Percentiles rank a stretch among this genome's conserved stretches.
These are phyloP conservation scores for Lophotriccus pileatus DNA, from an alignment of 2,797 vertebrate genomes.

Conservation along the genomic window DNA sequence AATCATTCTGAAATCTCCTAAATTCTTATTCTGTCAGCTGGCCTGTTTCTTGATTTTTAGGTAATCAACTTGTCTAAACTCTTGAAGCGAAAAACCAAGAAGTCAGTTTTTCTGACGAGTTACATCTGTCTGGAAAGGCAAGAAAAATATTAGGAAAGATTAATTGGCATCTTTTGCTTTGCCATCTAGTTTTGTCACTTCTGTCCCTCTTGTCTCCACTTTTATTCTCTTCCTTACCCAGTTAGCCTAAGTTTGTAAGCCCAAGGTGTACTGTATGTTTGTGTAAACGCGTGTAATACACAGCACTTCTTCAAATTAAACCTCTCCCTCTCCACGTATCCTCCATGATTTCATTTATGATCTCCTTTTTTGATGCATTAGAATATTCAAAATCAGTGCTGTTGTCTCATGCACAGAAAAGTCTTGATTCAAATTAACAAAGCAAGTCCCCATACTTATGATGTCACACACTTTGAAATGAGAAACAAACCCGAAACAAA, in stretches of 20 bases:
- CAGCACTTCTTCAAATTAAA: neutral
- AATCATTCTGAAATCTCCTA: neutral
- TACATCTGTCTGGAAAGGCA: neutral
- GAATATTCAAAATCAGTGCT: neutral
- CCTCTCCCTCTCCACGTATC: neutral
- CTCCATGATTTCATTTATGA: neutral
- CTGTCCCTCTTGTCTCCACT: neutral
- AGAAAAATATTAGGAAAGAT: neutral
- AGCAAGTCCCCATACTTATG: slow-evolving; percentile 59
- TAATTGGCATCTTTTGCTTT: neutral
- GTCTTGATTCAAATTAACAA: neutral
- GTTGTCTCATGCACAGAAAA: neutral
- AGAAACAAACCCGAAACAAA: slow-evolving; percentile 37
- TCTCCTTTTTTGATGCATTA: neutral
- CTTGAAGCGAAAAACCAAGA: neutral
- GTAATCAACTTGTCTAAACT: neutral
- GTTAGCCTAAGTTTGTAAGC: neutral
- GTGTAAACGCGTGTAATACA: neutral
- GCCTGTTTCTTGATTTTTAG: neutral
- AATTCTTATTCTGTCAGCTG: neutral
- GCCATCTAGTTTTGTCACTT: neutral
- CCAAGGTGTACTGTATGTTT: neutral
- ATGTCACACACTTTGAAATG: slow-evolving; percentile 73
- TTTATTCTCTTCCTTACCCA: neutral
- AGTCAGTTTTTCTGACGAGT: neutral